phyloP scores from a whole-genome alignment of 53 echinoderm and acorn worm species.

The Patiria pectinifera region DNA sequence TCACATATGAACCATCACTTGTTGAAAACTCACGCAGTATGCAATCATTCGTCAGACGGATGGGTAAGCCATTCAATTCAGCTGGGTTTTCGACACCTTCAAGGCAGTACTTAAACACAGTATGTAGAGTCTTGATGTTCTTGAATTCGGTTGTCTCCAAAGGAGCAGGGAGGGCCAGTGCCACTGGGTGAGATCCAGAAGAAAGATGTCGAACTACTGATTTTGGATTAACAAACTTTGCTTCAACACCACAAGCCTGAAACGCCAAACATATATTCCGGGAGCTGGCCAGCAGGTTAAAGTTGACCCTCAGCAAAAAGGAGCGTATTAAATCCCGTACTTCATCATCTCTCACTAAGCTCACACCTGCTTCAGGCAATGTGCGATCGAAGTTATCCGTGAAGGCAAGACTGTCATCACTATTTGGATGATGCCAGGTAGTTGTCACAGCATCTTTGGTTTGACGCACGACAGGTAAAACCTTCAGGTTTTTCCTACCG shows the following conservation, averaged over 20 bases:
- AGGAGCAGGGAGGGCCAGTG: neutral
- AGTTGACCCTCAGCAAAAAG: constrained; percentile 34
- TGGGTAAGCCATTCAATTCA: constrained; percentile 56
- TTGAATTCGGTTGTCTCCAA: constrained; percentile 32
- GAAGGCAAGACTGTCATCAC: constrained; percentile 52
- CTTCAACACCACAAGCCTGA: constrained; percentile 9
- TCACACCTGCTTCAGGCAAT: neutral
- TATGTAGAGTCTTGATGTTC: constrained; percentile 3
- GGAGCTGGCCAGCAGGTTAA: constrained; percentile 34
- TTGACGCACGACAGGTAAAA: constrained; percentile 47
- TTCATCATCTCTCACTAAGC: neutral
- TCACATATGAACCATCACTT: constrained; percentile 39
- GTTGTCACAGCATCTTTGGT: neutral
- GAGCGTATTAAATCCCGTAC: neutral
- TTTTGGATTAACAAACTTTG: constrained; percentile 40
- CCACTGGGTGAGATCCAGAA: neutral
- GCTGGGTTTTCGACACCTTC: neutral
- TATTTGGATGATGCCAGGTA: constrained; percentile 58
- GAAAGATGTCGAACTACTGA: constrained; percentile 50
- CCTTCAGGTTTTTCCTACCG: constrained; percentile 15
- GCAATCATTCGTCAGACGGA: constrained; percentile 63
- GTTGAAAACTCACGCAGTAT: constrained; percentile 27
- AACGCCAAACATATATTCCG: constrained; percentile 30
- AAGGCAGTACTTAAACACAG: constrained; percentile 47
- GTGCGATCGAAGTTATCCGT: constrained; percentile 3